These are phyloP conservation scores for Coptodon rendalli DNA, from an alignment of 2,113 vertebrate species.

Conservation along the genomic window DNA sequence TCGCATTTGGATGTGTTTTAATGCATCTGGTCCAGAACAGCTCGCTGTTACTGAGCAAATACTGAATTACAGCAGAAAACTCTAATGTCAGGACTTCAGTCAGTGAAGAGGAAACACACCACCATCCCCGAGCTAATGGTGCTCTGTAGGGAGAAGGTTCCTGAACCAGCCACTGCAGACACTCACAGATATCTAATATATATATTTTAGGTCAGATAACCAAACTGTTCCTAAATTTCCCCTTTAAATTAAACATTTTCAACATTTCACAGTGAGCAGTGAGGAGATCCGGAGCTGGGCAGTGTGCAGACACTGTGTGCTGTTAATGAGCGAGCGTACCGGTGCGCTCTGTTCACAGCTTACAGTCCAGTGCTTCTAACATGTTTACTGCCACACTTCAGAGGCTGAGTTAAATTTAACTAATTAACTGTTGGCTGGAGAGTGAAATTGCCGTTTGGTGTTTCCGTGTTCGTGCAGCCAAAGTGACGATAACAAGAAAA, in stretches of 20 bases:
- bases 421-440: neutral
- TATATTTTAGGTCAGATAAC: neutral
- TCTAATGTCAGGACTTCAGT: neutral
- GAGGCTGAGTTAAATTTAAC: neutral
- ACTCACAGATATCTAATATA: neutral
- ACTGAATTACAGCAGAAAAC: neutral
- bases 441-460: neutral
- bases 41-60: neutral
- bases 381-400: neutral
- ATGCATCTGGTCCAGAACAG: neutral
- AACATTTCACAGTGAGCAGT: neutral
- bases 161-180: neutral
- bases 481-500: neutral
- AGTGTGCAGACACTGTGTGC: neutral
- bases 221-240: neutral
- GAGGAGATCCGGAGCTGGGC: rapidly evolving
- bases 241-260: neutral
- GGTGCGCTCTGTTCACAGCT: neutral
- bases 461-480: neutral
- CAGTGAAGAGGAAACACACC: neutral
- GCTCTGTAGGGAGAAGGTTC: neutral
- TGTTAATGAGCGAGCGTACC: neutral
- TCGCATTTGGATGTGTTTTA: neutral
- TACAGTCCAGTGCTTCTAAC: neutral
- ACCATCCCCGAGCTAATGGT: rapidly evolving